These are phyloP conservation scores for Cyaniris semiargus DNA, from an alignment of 2,888 invertebrate species.

Conservation along the genomic window DNA sequence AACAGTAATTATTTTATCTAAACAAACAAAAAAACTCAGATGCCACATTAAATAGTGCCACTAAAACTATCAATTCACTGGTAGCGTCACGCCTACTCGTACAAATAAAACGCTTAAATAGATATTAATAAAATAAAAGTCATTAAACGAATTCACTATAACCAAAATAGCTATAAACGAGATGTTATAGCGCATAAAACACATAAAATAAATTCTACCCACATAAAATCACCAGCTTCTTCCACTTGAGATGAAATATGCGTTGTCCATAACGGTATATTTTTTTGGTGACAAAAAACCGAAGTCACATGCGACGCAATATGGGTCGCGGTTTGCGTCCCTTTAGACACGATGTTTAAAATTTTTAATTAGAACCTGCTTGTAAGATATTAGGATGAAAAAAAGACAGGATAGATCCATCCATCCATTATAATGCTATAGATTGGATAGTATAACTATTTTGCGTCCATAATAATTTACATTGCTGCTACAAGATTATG, in stretches of 20 bases:
- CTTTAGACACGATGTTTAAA: neutral
- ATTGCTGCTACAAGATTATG: too few species aligned
- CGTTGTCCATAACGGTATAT: constrained; percentile 72
- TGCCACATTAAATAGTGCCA: neutral
- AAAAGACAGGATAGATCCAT: too few species aligned
- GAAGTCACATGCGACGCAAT: constrained; percentile 39
- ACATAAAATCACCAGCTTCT: constrained; percentile 43
- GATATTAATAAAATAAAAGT: constrained; percentile 23
- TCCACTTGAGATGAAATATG: constrained; percentile 73
- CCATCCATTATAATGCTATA: too few species aligned
- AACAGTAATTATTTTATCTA: neutral
- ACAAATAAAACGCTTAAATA: neutral
- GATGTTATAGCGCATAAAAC: constrained; percentile 30
- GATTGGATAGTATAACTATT: too few species aligned
- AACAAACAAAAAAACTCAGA: neutral
- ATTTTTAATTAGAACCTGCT: neutral
- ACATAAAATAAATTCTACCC: constrained; percentile 36
- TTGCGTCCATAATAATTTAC: too few species aligned
- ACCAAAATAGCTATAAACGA: constrained; percentile 23
- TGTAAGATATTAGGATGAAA: neutral
- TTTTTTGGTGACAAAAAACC: constrained; percentile 45
- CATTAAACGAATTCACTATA: constrained; percentile 14
- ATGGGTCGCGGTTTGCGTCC: constrained; percentile 30
- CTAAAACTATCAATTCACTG: neutral
- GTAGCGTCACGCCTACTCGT: constrained; percentile 8